A percentile compares a stretch with the other conserved stretches of the same genome.
Evolutionary conservation across 2,113 vertebrate species (phyloP).

Genomic region (Nerophis lumbriciformis): DNA sequence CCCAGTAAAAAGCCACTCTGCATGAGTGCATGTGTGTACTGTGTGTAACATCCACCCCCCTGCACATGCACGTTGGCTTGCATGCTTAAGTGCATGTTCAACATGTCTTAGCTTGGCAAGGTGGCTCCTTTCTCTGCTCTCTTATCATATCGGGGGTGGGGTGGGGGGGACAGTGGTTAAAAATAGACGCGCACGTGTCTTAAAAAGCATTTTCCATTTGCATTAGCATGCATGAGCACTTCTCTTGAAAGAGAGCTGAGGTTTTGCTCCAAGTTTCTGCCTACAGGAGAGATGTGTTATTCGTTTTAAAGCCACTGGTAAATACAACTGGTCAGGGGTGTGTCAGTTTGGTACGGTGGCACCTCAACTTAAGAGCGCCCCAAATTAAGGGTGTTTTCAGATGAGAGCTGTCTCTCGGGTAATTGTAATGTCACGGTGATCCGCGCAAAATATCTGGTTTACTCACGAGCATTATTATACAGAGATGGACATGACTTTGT

Average conservation of each 20-base stretch:
- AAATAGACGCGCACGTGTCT: conserved; percentile 31
- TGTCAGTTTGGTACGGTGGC: too few species aligned
- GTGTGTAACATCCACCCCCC: not conserved
- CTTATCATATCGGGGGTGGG: not conserved
- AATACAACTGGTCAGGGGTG: too few species aligned
- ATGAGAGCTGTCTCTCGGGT: too few species aligned
- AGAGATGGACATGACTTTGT: too few species aligned
- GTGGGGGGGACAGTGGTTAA: conserved; percentile 7
- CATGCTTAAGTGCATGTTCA: conserved; percentile 15
- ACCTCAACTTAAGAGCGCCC: too few species aligned
- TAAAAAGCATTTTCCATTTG: conserved; percentile 35
- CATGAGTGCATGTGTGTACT: conserved; percentile 24
- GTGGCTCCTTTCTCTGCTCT: conserved; percentile 3
- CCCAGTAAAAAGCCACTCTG: conserved; percentile 23
- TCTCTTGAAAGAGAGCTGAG: conserved; percentile 29
- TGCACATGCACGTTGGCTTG: conserved; percentile 4
- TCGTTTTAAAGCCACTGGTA: too few species aligned
- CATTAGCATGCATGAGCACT: conserved; percentile 37
- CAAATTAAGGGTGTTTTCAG: too few species aligned
- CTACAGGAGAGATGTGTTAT: too few species aligned
- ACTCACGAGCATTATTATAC: too few species aligned
- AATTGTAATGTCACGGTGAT: too few species aligned
- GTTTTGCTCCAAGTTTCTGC: not conserved
- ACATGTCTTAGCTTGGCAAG: not conserved
- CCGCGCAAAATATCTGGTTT: too few species aligned